Evolutionary conservation across 1,140 invertebrate genomes (phyloP).

Genomic region (Lepidotrigona ventralis): DNA sequence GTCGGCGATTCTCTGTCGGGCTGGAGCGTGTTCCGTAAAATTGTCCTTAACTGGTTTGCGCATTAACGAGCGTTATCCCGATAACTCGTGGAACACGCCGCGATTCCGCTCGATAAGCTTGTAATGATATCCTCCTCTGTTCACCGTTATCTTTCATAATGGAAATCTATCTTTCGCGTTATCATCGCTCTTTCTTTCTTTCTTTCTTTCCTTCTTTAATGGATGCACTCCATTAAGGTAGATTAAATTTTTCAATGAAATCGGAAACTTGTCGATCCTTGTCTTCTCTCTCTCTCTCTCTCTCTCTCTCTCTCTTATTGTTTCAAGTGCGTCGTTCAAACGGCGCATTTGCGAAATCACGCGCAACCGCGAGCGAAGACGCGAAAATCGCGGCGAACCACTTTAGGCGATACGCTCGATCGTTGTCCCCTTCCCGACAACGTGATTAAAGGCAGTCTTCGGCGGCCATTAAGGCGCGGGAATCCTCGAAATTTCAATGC

Average conservation of each 20-base stretch:
- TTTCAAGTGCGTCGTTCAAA: neutral
- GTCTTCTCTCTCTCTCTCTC: neutral
- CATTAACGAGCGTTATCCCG: neutral
- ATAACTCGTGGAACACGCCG: neutral
- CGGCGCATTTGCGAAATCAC: slow-evolving; percentile 6
- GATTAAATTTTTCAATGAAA: slow-evolving; percentile 32
- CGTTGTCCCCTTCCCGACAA: slow-evolving; percentile 26
- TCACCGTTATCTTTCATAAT: neutral
- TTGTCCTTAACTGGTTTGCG: neutral
- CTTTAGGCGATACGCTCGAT: neutral
- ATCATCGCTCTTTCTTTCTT: neutral
- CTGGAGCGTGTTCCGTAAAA: neutral
- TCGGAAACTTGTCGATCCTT: neutral
- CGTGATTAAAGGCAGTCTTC: slow-evolving; percentile 46
- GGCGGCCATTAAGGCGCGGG: slow-evolving; percentile 37
- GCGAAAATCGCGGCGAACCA: too few species aligned
- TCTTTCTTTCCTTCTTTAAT: slow-evolving; percentile 4
- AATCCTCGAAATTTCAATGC: slow-evolving; percentile 55
- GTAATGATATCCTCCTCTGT: slow-evolving; percentile 6
- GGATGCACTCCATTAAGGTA: slow-evolving; percentile 30
- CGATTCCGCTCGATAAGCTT: slow-evolving; percentile 35
- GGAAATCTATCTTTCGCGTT: neutral
- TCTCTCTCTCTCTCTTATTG: neutral
- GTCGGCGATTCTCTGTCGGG: neutral
- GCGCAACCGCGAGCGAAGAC: neutral